These are phyloP conservation scores for Gracilinanus agilis DNA, from an alignment of 2,113 vertebrate genomes.

Conservation along the genomic window DNA sequence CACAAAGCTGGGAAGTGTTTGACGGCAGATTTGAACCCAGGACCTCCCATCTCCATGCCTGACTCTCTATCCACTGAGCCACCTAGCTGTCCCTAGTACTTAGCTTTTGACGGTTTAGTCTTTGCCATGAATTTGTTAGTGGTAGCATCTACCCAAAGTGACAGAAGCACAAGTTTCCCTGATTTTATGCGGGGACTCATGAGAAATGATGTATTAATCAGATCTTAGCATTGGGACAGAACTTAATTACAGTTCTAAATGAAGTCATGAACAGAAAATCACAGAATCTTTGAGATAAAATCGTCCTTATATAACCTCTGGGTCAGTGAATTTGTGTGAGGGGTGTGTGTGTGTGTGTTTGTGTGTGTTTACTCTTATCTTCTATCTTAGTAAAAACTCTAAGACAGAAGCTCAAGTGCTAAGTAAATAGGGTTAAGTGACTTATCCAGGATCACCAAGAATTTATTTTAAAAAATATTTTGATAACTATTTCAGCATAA, in stretches of 20 bases:
- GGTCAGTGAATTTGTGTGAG: neutral
- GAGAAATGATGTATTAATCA: neutral
- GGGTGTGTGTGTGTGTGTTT: neutral
- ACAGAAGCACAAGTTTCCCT: neutral
- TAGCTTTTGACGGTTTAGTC: neutral
- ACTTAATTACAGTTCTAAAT: neutral
- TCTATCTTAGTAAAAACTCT: too few species aligned
- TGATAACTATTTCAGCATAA: neutral
- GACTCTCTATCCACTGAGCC: too few species aligned
- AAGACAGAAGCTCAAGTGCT: too few species aligned
- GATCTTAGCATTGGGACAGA: neutral
- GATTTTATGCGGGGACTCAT: neutral
- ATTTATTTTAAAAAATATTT: neutral
- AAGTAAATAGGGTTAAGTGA: too few species aligned
- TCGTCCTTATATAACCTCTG: neutral
- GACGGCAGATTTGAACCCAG: too few species aligned
- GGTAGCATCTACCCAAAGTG: neutral
- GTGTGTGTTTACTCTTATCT: neutral
- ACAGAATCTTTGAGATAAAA: neutral
- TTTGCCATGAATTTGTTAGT: neutral
- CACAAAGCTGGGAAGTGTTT: too few species aligned
- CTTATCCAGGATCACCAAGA: too few species aligned
- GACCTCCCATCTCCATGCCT: too few species aligned
- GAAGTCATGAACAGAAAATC: neutral
- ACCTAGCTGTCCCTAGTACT: neutral